Evolutionary conservation across 2,888 invertebrate genomes (phyloP).

Genomic region (Antheraea yamamai): DNA sequence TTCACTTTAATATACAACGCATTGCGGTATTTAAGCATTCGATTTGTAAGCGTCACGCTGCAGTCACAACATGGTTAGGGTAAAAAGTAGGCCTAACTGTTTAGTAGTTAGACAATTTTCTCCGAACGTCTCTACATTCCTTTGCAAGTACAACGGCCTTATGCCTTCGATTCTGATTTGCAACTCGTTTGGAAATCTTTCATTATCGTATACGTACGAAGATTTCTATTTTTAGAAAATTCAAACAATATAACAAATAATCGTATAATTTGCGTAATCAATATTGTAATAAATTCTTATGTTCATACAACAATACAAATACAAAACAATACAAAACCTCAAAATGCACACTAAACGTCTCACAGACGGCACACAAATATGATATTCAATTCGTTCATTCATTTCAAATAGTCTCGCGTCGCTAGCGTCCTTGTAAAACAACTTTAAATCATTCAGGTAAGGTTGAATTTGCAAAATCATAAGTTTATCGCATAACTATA

Average conservation of each 20-base stretch:
- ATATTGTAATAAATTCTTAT: neutral
- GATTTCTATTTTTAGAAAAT: constrained; percentile 24
- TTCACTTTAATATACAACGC: constrained; percentile 25
- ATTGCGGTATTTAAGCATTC: constrained; percentile 37
- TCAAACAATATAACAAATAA: neutral
- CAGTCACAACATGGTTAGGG: constrained; percentile 50
- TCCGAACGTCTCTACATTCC: constrained; percentile 56
- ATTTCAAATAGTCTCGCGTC: too few relatives aligned
- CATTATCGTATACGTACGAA: constrained; percentile 18
- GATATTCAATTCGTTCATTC: too few relatives aligned
- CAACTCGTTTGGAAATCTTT: constrained; percentile 20
- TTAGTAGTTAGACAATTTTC: constrained; percentile 49
- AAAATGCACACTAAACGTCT: too few relatives aligned
- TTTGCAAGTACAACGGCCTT: constrained; percentile 52
- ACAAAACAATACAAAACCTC: too few relatives aligned
- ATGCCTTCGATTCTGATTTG: constrained; percentile 41
- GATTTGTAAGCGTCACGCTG: constrained; percentile 48
- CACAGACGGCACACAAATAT: too few relatives aligned
- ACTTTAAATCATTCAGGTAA: too few relatives aligned
- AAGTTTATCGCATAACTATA: too few relatives aligned
- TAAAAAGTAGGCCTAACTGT: constrained; percentile 73
- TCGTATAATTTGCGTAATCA: neutral
- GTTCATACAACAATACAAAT: too few relatives aligned
- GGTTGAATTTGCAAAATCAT: too few relatives aligned
- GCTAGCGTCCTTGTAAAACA: too few relatives aligned